A percentile compares a stretch with the other conserved stretches of the same genome.
These are phyloP conservation scores for Atrichornis clamosus DNA, from an alignment of 2,113 vertebrate genomes.

Conservation along the genomic window DNA sequence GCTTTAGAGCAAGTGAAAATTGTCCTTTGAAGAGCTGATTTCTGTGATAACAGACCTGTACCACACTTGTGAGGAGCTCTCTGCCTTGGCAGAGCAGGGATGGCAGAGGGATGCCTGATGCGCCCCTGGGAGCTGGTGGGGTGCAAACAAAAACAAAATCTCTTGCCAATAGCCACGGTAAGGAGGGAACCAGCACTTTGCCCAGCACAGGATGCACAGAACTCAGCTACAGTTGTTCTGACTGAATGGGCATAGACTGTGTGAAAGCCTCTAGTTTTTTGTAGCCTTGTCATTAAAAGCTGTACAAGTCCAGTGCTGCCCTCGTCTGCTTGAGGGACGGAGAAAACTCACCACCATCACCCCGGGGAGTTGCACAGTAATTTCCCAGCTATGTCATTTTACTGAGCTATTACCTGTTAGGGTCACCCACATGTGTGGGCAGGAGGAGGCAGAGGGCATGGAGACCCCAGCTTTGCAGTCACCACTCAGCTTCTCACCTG, in stretches of 20 bases:
- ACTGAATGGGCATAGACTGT: neutral
- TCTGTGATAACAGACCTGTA: neutral
- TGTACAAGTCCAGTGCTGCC: neutral
- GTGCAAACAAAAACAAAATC: neutral
- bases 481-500: neutral
- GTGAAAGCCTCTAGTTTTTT: too few relatives aligned
- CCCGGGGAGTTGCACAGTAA: neutral
- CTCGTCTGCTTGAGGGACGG: neutral
- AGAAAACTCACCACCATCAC: neutral
- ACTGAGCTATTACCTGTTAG: neutral
- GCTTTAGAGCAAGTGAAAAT: neutral
- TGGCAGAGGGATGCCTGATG: fast-evolving
- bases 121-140: neutral
- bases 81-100: neutral
- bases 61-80: neutral
- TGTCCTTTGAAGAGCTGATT: neutral
- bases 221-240: too few relatives aligned
- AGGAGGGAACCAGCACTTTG: neutral
- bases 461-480: neutral
- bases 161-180: neutral
- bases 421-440: neutral
- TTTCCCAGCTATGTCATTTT: neutral
- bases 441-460: neutral
- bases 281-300: neutral
- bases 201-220: fast-evolving